Evolutionary conservation across 2,888 invertebrate species (phyloP).

Genomic region (Ligdia adustata): DNA sequence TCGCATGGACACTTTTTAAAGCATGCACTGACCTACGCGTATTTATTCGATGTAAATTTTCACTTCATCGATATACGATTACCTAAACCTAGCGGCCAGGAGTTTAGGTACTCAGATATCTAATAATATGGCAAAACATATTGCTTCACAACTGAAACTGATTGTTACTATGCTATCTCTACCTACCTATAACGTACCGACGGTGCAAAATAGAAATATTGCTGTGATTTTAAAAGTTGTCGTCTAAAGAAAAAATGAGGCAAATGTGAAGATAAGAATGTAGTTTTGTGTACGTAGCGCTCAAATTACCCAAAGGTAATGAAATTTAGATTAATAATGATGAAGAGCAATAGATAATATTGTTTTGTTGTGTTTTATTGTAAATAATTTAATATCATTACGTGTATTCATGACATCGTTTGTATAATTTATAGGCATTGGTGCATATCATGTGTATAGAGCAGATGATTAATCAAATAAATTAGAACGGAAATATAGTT

Average conservation of each 20-base stretch:
- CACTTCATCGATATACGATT: too few relatives aligned
- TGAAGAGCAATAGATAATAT: conserved; percentile 62
- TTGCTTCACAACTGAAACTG: neutral
- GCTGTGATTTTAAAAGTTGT: conserved; percentile 72
- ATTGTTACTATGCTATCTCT: too few relatives aligned
- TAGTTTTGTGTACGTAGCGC: conserved; percentile 51
- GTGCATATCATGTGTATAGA: conserved; percentile 84
- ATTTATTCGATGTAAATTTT: too few relatives aligned
- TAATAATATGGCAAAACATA: neutral
- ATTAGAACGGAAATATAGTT: conserved; percentile 78
- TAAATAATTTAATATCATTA: conserved; percentile 69
- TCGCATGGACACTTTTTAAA: too few relatives aligned
- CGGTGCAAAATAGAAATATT: conserved; percentile 54
- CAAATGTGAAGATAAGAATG: conserved; percentile 38
- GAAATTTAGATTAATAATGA: conserved; percentile 57
- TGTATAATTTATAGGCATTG: conserved; percentile 83
- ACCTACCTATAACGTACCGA: conserved; percentile 41
- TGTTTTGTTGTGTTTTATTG: conserved; percentile 55
- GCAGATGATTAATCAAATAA: conserved; percentile 83
- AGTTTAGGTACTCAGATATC: too few relatives aligned
- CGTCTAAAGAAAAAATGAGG: conserved; percentile 40
- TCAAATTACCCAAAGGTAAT: conserved; percentile 55
- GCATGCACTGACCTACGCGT: too few relatives aligned
- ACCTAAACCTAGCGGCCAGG: too few relatives aligned
- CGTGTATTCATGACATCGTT: conserved; percentile 68